phyloP scores from a whole-genome alignment of 2,113 vertebrate species.

The Semnornis frantzii region DNA sequence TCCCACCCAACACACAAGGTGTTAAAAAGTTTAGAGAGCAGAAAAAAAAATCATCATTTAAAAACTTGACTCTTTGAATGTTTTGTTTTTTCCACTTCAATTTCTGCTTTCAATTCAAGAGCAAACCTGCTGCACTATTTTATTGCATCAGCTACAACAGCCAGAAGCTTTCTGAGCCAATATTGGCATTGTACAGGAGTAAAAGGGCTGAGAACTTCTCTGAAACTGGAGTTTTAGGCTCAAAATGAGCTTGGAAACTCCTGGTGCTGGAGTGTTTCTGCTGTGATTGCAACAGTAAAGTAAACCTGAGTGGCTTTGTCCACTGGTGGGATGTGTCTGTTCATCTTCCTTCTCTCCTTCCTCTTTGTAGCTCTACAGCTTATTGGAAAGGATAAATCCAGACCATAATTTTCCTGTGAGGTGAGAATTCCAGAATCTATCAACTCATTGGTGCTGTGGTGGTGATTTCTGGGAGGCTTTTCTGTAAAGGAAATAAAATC shows the following conservation, averaged over 20 bases:
- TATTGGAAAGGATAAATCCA: constrained; percentile 96
- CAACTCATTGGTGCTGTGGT: background rate
- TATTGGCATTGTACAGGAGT: too few relatives aligned
- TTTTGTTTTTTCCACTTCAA: too few relatives aligned
- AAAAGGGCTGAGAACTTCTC: background rate
- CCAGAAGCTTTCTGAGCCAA: background rate
- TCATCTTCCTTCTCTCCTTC: background rate
- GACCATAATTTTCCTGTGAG: constrained; percentile 98
- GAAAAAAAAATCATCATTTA: background rate
- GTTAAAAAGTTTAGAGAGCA: background rate
- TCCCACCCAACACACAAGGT: background rate
- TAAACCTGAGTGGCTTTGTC: fast-evolving
- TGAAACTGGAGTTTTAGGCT: background rate
- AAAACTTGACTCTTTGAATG: background rate
- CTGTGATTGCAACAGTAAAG: background rate
- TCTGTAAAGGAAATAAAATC: background rate
- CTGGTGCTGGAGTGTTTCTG: background rate
- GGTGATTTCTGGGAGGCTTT: background rate
- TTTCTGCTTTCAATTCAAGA: background rate
- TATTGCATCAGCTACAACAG: fast-evolving
- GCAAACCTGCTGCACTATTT: too few relatives aligned
- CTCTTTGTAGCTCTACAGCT: constrained; percentile 86
- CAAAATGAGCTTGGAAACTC: background rate
- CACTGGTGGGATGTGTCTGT: background rate
- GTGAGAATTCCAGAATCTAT: constrained; percentile 70